Percentiles rank a stretch among this genome's conserved stretches.
Conservation (phyloP, 2,888 invertebrate species). For the Pantelozetes paolii region DNA sequence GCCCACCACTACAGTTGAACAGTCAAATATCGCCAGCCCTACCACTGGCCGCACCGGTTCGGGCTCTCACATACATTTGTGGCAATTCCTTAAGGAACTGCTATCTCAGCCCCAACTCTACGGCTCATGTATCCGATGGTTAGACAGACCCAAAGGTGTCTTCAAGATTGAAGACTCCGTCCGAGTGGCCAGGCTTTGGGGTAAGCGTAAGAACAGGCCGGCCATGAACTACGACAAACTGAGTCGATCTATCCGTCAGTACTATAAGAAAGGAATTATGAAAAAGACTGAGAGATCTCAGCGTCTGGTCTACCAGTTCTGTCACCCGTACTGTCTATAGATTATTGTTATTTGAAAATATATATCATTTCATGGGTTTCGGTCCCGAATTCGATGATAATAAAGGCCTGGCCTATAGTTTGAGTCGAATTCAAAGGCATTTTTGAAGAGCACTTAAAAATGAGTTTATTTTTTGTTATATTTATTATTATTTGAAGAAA, state of each 20-base stretch:
- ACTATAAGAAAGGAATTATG: conserved; percentile 99
- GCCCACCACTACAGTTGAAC: conserved; percentile 16
- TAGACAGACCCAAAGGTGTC: conserved; percentile 86
- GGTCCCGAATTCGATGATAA: conserved; percentile 14
- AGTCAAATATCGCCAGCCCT: conserved; percentile 26
- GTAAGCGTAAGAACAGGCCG: conserved; percentile 92
- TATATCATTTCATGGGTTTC: neutral
- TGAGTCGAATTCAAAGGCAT: conserved; percentile 27
- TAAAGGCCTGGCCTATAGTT: neutral
- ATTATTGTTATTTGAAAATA: conserved; percentile 41
- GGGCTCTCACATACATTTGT: conserved; percentile 85
- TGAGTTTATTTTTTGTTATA: conserved; percentile 14
- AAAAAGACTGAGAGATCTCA: conserved; percentile 98
- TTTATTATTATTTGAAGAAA: neutral
- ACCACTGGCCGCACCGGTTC: conserved; percentile 45
- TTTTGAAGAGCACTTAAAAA: conserved; percentile 14
- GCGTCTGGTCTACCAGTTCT: conserved; percentile 97
- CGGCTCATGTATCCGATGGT: conserved; percentile 93
- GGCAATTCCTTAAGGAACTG: conserved; percentile 97
- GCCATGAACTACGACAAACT: conserved; percentile 99
- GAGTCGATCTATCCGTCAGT: conserved; percentile 92
- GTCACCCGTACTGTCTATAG: conserved; percentile 85
- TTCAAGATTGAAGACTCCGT: conserved; percentile 99
- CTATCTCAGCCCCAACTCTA: conserved; percentile 80
- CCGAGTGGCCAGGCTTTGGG: conserved; percentile 95